Evolutionary conservation across 1,140 invertebrate species (phyloP).

Genomic region (Mizuhopecten yessoensis): DNA sequence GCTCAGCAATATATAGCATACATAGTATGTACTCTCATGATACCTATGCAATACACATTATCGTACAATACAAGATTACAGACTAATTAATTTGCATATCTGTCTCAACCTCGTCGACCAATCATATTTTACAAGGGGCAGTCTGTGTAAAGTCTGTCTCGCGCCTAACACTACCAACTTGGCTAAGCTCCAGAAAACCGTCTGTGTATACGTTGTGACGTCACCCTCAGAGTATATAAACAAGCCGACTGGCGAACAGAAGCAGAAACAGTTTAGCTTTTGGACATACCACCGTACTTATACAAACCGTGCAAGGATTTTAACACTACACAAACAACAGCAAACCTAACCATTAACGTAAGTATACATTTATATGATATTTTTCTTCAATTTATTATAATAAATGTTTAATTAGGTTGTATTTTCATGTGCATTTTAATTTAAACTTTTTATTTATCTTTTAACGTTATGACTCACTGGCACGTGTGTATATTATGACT

Average conservation of each 20-base stretch:
- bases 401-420: background rate
- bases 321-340: background rate
- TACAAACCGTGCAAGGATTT: conserved; percentile 14
- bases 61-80: too few relatives aligned
- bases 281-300: background rate
- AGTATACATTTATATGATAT: background rate
- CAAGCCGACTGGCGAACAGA: background rate
- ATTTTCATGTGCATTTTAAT: background rate
- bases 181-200: background rate
- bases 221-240: background rate
- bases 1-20: too few relatives aligned
- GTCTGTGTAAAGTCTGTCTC: background rate
- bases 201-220: background rate
- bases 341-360: background rate
- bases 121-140: background rate
- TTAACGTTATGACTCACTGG: background rate
- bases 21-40: too few relatives aligned
- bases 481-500: background rate
- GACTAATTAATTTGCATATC: background rate
- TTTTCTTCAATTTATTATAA: background rate
- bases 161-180: background rate
- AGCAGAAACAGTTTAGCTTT: background rate
- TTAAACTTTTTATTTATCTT: background rate
- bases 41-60: too few relatives aligned
- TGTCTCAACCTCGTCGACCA: background rate